Percentiles rank a stretch among this genome's conserved stretches.
phyloP scores from a whole-genome alignment of 2,113 vertebrate species.

The Oriolus oriolus region DNA sequence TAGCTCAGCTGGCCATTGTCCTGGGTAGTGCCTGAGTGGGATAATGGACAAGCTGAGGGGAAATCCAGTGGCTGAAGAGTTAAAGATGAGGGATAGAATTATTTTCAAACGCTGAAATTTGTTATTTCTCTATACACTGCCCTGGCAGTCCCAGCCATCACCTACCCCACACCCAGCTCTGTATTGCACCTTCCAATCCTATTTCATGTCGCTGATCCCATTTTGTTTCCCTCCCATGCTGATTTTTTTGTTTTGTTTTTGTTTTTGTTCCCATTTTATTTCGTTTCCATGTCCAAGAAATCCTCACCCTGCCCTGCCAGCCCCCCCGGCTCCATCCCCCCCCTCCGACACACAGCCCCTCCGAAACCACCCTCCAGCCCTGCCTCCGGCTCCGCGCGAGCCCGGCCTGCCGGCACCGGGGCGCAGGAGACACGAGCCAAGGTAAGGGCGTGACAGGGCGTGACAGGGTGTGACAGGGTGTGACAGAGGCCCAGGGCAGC shows the following conservation, averaged over 20 bases:
- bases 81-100: background rate
- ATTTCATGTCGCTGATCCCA: fast-evolving
- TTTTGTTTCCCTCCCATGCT: conserved; percentile 21
- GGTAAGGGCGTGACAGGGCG: conserved; percentile 85
- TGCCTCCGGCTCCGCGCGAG: conserved; percentile 69
- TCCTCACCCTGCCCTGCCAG: conserved; percentile 78
- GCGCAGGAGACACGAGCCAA: conserved; percentile 50
- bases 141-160: background rate
- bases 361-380: conserved; percentile 73
- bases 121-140: background rate
- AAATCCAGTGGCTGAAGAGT: background rate
- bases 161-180: background rate
- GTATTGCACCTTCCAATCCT: conserved; percentile 40
- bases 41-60: background rate
- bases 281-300: conserved; percentile 77
- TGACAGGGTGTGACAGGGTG: no score
- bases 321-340: conserved; percentile 68
- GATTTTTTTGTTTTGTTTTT: conserved; percentile 20
- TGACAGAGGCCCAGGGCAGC: background rate
- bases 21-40: background rate
- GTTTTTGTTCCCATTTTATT: conserved; percentile 28
- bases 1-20: background rate
- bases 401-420: conserved; percentile 69
- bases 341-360: conserved; percentile 73
- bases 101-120: background rate